phyloP scores from a whole-genome alignment of 2,113 vertebrate genomes.

The Ictalurus punctatus region DNA sequence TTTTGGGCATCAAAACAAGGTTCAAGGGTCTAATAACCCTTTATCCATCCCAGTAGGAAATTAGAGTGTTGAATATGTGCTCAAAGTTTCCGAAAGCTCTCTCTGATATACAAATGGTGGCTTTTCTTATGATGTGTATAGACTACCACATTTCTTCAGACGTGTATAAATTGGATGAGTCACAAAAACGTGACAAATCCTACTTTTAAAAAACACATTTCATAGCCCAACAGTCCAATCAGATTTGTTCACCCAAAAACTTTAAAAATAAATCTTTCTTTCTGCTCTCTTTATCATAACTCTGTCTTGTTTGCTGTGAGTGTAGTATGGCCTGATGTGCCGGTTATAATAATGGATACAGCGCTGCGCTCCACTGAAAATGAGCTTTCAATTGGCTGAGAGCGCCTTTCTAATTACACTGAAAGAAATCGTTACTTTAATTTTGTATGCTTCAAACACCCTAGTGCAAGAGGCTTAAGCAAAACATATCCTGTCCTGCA shows the following conservation, averaged over 20 bases:
- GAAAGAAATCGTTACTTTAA: slow-evolving; percentile 36
- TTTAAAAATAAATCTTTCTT: slow-evolving; percentile 10
- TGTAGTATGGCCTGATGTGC: slow-evolving; percentile 7
- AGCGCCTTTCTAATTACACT: slow-evolving; percentile 26
- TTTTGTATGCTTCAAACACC: slow-evolving; percentile 17
- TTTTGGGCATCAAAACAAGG: too few relatives aligned
- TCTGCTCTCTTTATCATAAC: background rate
- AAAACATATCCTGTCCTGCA: slow-evolving; percentile 3
- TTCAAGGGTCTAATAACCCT: too few relatives aligned
- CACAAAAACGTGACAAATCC: slow-evolving; percentile 18
- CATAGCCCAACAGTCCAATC: slow-evolving; percentile 1
- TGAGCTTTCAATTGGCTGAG: slow-evolving; percentile 34
- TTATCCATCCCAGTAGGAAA: background rate
- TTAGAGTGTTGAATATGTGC: background rate
- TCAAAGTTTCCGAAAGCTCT: background rate
- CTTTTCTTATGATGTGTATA: background rate
- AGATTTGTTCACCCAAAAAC: background rate
- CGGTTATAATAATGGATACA: slow-evolving; percentile 7
- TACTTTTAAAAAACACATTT: slow-evolving; percentile 17
- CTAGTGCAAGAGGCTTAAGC: background rate
- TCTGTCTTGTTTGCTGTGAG: background rate
- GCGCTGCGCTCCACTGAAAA: slow-evolving; percentile 5
- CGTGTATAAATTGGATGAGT: background rate
- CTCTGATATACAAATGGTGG: background rate
- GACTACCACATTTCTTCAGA: background rate